phyloP scores from a whole-genome alignment of 1,140 invertebrate genomes.

The Trinorchestia longiramus region DNA sequence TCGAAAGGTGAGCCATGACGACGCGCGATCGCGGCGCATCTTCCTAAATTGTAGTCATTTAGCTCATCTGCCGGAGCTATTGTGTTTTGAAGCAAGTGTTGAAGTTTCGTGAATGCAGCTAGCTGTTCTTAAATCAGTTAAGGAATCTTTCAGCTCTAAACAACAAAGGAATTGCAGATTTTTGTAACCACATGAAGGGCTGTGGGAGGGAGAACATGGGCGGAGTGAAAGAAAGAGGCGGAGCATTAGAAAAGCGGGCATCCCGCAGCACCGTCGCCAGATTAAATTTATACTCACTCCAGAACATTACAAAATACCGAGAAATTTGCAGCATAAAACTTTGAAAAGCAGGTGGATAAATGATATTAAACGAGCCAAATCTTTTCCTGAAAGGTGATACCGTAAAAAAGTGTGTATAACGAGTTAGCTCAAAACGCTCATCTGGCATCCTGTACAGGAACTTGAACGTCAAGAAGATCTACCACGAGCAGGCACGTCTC shows the following conservation, averaged over 20 bases:
- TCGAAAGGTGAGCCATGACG: conserved; percentile 24
- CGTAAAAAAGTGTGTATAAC: not conserved
- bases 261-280: not conserved
- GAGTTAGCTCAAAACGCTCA: not conserved
- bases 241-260: not conserved
- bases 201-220: not conserved
- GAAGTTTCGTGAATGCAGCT: not conserved
- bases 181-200: not conserved
- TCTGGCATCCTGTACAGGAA: not conserved
- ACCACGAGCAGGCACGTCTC: not conserved
- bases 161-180: conserved; percentile 1
- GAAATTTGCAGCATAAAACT: not conserved
- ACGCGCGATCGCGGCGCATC: not conserved
- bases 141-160: not conserved
- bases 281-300: not conserved
- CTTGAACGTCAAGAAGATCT: not conserved
- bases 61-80: not conserved
- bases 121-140: not conserved
- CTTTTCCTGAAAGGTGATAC: not conserved
- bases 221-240: not conserved
- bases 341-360: not conserved
- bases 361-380: not conserved
- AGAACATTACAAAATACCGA: not conserved
- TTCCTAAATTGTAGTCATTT: not conserved
- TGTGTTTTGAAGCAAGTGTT: not conserved